A percentile compares a stretch with the other conserved stretches of the same genome.
phyloP scores from a whole-genome alignment of 2,797 vertebrate genomes.

The Tolypeutes matacus region DNA sequence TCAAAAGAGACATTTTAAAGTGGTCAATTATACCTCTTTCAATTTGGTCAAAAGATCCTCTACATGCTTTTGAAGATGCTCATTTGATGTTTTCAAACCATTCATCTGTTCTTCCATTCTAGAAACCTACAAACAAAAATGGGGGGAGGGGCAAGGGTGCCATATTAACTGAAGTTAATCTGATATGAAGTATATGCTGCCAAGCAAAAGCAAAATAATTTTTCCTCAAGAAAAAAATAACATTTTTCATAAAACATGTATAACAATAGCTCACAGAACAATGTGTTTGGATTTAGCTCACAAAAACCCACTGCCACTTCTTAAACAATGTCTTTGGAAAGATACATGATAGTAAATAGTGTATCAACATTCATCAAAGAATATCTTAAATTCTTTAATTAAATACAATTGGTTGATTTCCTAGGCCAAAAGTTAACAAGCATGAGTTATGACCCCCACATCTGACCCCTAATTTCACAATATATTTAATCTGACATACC shows the following conservation, averaged over 20 bases:
- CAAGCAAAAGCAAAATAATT: constrained; percentile 44
- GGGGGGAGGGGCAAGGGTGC: background rate
- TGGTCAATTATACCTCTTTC: constrained; percentile 91
- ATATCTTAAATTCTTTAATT: constrained; percentile 41
- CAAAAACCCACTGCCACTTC: constrained; percentile 18
- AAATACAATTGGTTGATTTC: background rate
- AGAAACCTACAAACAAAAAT: constrained; percentile 88
- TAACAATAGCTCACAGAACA: background rate
- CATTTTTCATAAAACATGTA: background rate
- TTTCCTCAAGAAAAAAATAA: background rate
- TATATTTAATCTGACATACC: background rate
- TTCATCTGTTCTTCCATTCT: constrained; percentile 94
- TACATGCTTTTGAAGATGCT: constrained; percentile 94
- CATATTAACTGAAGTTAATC: constrained; percentile 26
- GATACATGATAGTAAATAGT: background rate
- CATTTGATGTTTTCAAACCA: constrained; percentile 94
- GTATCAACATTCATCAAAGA: constrained; percentile 1
- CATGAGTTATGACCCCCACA: background rate
- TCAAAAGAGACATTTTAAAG: background rate
- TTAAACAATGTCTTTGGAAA: background rate
- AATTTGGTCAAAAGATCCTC: constrained; percentile 94
- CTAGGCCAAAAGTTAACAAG: background rate
- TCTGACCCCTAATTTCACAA: background rate
- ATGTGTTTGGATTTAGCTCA: background rate
- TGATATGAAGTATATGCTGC: background rate